Conservation (phyloP, 53 echinoderm and acorn worm genomes). For the Holothuria scabra region DNA sequence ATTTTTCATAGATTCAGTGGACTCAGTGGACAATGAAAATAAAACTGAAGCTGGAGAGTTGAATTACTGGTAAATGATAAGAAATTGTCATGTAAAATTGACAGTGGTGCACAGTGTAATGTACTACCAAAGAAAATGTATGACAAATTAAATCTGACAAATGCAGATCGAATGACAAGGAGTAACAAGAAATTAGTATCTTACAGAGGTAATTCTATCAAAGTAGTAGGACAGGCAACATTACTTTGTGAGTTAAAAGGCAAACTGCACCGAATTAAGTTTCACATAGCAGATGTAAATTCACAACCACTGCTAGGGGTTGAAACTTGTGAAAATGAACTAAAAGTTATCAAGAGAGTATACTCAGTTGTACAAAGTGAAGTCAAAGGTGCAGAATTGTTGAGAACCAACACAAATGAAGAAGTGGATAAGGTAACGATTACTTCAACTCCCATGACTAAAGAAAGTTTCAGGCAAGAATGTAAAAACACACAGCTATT, state of each 20-base stretch:
- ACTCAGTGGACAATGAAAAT: too few relatives aligned
- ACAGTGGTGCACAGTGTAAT: slow-evolving; percentile 36
- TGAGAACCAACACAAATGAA: too few relatives aligned
- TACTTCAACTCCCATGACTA: neutral
- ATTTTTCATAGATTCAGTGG: neutral
- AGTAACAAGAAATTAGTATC: slow-evolving; percentile 31
- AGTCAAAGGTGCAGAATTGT: neutral
- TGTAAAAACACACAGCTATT: slow-evolving; percentile 9
- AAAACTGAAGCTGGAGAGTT: too few relatives aligned
- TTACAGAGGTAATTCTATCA: neutral
- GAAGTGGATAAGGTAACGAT: too few relatives aligned
- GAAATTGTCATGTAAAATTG: slow-evolving; percentile 23
- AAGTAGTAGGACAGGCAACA: neutral
- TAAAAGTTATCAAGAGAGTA: slow-evolving; percentile 23
- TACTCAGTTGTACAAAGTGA: slow-evolving; percentile 19
- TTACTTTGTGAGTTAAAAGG: slow-evolving; percentile 26
- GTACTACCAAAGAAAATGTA: neutral
- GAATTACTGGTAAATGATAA: neutral
- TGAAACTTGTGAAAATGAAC: slow-evolving; percentile 10
- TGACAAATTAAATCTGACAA: neutral
- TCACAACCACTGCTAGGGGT: slow-evolving; percentile 33
- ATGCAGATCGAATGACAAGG: slow-evolving; percentile 5
- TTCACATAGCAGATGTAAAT: slow-evolving; percentile 19
- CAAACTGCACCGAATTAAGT: neutral
- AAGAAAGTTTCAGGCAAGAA: slow-evolving; percentile 4